Evolutionary conservation across 2,888 invertebrate genomes (phyloP), one percentile per base, ranked within the genome.

Genomic region (Syrphus vitripennis): DNA sequence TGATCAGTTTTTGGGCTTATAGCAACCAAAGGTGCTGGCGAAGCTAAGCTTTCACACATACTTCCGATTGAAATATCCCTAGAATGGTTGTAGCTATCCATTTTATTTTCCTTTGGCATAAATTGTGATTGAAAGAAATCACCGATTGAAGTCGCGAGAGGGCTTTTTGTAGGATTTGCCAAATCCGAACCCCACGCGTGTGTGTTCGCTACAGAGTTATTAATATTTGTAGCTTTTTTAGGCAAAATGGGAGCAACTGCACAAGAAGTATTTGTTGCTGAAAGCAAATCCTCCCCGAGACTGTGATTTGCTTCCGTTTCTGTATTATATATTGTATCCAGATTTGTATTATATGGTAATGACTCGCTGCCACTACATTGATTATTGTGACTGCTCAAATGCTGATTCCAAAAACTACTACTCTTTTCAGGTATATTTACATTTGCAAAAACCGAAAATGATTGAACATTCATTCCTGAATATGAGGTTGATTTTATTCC

Each of bases 361-460:
- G 82, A 65, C 50, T 72, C 76, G 29, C 29, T 69, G 21, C 65
- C 70, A 37, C 63, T 82, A 34, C 29, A 57, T 29, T 82, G 81
- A 19, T 21, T 69, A 24, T 34, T 67, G 34, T 78, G 53, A 40
- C 61, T 72, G 50, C 53, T 72, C n/a, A 76, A 61, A 76, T 81
- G 72, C 42, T 77, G 72, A 50, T 75, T 59, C 90, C 88, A 79
- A 59, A 40, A 75, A 45, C 78, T 83, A 74, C 90, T 89, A 74
- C 89, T 91, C 50, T 91, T 89, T 55, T 91, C 92, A 37, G 92
- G 92, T 89, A 92, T 90, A 26, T 91, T 90, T n/a, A 92, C 91
- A 71, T 91, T 91, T 21, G 91, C 92, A 86, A 92, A 92, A 24
- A 92, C 91, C 6, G 92, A 90, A 88, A 89, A 91, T 14, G 91